Base-by-base conservation (phyloP, 2,888 invertebrate species). In the Synergus laeviventris region DNA sequence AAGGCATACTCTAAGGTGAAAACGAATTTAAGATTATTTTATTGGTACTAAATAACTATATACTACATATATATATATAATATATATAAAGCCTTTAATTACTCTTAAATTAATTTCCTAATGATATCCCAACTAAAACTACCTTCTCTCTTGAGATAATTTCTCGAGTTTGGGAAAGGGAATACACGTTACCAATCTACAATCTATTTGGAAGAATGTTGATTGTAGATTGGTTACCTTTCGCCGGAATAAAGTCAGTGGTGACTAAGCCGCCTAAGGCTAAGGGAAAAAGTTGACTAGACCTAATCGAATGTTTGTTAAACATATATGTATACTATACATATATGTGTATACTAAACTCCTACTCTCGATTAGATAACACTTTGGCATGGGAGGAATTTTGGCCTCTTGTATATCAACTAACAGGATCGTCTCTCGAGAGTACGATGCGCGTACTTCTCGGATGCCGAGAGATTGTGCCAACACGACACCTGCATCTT, bases 401-500 rank as follows among this genome's bases (percentile, higher is more conserved):
- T 70, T 70, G 49, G 66, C 49, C 66, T 45, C 66, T 70, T 70
- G 45, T 31, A 49, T 45, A 31, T 31, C 31, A 70, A 49, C 66
- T 49, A 70, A 45, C 21, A 31, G 45, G 45, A 70, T 45, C 24
- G 31, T 70, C 66, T 70, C 66, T 16, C 24, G 49, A 70, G 66
- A 24, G 66, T 42, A 66, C 66, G 66, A 9, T 42, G 66, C 31
- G 31, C 31, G 45, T n/a, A 49, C 45, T 49, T 70, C 31, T 70
- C 1, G 31, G 31, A 70, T 70, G n/a, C 45, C 45, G 42, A 45
- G 70, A 45, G 31, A 70, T 70, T 36, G 70, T 70, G 70, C 42
- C 70, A 70, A 70, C 49, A 70, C 45, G 49, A 70, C 70, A 31
- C 70, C 49, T 70, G 49, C 70, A 70, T 49, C 70, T 70, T 70